Percentiles rank a stretch among this genome's conserved stretches.
Evolutionary conservation across 2,888 invertebrate genomes (phyloP).

Genomic region (Epinotia demarniana): DNA sequence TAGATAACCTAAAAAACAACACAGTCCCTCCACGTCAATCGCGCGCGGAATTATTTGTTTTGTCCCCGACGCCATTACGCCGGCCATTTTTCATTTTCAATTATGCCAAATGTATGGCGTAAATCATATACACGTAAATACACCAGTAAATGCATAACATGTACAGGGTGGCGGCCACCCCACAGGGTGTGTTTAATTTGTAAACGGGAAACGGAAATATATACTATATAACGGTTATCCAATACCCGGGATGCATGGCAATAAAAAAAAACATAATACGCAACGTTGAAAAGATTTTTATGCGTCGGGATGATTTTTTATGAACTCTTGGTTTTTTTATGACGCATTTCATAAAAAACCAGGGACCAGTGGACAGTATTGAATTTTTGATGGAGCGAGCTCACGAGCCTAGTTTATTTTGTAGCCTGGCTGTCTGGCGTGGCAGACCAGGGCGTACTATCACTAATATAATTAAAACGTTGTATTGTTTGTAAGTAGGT

Average conservation of each 20-base stretch:
- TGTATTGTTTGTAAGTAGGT: not conserved
- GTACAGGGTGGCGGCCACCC: constrained; percentile 42
- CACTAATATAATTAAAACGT: constrained; percentile 5
- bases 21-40: constrained; percentile 30
- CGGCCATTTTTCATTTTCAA: constrained; percentile 78
- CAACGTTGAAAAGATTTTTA: constrained; percentile 56
- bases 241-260: constrained; percentile 64
- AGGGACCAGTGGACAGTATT: constrained; percentile 47
- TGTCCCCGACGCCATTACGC: constrained; percentile 70
- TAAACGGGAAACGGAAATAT: constrained; percentile 72
- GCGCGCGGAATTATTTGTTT: constrained; percentile 67
- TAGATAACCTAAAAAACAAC: constrained; percentile 32
- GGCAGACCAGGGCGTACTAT: not conserved
- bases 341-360: no score
- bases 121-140: constrained; percentile 69
- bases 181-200: constrained; percentile 77
- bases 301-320: constrained; percentile 50
- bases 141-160: constrained; percentile 44
- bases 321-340: constrained; percentile 48
- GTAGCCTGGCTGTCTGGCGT: constrained; percentile 28
- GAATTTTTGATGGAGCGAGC: constrained; percentile 46
- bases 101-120: constrained; percentile 81
- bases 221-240: constrained; percentile 64
- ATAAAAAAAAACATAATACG: constrained; percentile 55
- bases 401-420: constrained; percentile 22